Evolutionary conservation across 2,113 vertebrate genomes (phyloP), one percentile per base, ranked within the genome.

Genomic region (Xiphophorus couchianus): DNA sequence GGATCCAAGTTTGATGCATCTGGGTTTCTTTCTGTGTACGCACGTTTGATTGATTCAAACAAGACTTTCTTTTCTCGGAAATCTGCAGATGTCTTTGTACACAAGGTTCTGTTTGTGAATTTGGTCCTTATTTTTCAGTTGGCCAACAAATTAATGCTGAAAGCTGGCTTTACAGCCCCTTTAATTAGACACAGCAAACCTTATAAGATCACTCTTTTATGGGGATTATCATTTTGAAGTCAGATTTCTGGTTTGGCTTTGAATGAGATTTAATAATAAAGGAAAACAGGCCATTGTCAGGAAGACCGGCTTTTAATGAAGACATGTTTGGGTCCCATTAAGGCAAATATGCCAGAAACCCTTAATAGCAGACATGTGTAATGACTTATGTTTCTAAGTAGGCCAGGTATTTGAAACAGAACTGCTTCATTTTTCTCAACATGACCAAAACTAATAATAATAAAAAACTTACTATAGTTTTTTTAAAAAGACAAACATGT

Each of bases 251-350:
- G 8, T 64, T n/a, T 33, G 58, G 54, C 61, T 62, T 58, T 1
- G 1, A 14, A 27, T 37, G 35, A 73, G 28, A 33, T 44, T 70
- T n/a, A 11, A 12, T 37, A 62, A 58, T 44, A 37, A 54, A 48
- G 1, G 19, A 71, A 77, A 69, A 66, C n/a, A 39, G 33, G 30
- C 25, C 4, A 3, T 48, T 35, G 29, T 11, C 27, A 63, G 44
- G 44, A 33, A 33, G 66, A 35, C 28, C 0, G 33, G 27, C 60
- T 54, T 31, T 66, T 30, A 30, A 62, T 28, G 22, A 22, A 30
- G 51, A 81, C 68, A 51, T 64, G 72, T 60, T 75, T 67, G 51
- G 61, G 61, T 73, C 48, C 27, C 54, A 48, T 77, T 58, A 73
- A 70, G 2, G 7, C 31, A 70, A 74, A 71, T 29, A 28, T 37